These are phyloP conservation scores for Plutella xylostella DNA, from an alignment of 2,888 invertebrate genomes.

Conservation along the genomic window DNA sequence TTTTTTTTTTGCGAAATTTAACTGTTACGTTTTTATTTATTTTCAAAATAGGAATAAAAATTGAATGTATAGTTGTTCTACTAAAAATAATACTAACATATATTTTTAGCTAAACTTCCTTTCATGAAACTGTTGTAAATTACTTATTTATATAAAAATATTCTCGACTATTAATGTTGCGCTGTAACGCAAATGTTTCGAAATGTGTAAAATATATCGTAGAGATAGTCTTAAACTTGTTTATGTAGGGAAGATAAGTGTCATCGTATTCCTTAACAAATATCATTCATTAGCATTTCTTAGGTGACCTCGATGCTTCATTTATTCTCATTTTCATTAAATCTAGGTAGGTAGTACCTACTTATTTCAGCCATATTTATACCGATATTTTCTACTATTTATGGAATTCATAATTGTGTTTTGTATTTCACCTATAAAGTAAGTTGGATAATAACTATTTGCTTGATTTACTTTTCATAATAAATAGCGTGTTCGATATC, in stretches of 20 bases:
- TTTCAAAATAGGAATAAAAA: neutral
- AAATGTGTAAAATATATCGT: constrained; percentile 7
- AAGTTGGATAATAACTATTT: too few species aligned
- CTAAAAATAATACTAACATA: neutral
- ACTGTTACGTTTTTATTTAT: neutral
- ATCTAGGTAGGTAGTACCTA: neutral
- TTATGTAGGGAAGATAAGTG: constrained; percentile 7
- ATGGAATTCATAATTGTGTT: too few species aligned
- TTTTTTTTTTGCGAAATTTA: neutral
- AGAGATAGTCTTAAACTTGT: constrained; percentile 2
- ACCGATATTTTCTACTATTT: too few species aligned
- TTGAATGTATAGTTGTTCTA: neutral
- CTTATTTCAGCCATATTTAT: neutral
- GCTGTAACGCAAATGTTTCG: constrained; percentile 2
- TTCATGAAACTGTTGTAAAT: constrained; percentile 53
- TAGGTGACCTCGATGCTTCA: too few species aligned
- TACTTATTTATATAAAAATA: constrained; percentile 43
- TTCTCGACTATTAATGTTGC: neutral
- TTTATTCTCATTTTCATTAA: neutral
- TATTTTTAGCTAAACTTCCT: neutral
- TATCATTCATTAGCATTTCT: neutral
- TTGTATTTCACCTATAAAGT: too few species aligned
- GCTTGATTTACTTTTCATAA: too few species aligned
- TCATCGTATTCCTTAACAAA: neutral
- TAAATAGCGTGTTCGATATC: too few species aligned